Evolutionary conservation across 2,888 invertebrate species (phyloP), one percentile per base, ranked within the genome.

Genomic region (Zaprionus lineosus): DNA sequence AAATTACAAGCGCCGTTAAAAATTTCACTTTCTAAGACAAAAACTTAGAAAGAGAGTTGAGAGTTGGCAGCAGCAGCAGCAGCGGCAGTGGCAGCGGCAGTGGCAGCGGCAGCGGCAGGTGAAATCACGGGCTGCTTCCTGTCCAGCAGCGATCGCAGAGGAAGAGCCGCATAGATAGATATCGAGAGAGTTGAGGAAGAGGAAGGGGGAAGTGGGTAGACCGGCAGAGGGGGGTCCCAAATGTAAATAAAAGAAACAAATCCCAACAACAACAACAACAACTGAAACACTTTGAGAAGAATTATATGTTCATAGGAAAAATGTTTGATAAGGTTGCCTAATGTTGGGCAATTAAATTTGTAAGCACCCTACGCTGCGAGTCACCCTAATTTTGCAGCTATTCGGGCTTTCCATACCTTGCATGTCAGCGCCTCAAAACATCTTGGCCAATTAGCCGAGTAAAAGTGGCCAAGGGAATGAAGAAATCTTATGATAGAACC

Each of bases 311-410:
- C 12, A 41, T 37, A 50, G 52, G 34, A 41, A 43, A 51, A 34
- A 28, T 26, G 26, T 79, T 72, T 85, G 78, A 78, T 78, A 78
- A 83, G 76, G 36, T 34, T 24, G 19, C 46, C 39, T 85, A 83
- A 85, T 81, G 85, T 71, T 68, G 64, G 33, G 64, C 86, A 82
- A 82, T 82, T 86, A 82, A 86, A 82, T 81, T 84, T 69, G 84
- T 78, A 84, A 84, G 84, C 72, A 66, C 65, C 71, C 61, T 56
- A 66, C 58, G 53, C 66, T 69, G 69, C 56, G 59, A 47, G 64
- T 59, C 70, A 70, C 55, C 84, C 78, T 68, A 82, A 82, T 81
- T 77, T 82, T 82, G 67, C 78, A 74, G 68, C 56, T 59, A 57
- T 57, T 28, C 44, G 51, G 34, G 48, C 33, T 31, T 12, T 43